Conservation (phyloP, 1,140 invertebrate species). For the Tetramorium alpestre region DNA sequence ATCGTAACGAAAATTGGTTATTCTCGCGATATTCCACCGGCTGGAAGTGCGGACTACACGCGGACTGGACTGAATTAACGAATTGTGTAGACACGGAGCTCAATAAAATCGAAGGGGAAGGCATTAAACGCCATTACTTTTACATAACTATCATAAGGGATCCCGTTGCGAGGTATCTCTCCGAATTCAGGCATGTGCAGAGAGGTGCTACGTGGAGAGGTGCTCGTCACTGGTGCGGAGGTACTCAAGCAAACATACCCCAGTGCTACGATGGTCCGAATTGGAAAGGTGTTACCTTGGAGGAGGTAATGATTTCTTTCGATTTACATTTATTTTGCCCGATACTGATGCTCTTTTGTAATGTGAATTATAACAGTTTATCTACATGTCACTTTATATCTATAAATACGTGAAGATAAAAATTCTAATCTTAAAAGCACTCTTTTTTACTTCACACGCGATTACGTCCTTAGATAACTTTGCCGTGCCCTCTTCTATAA, state of each 20-base stretch:
- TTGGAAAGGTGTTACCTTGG: slow-evolving; percentile 88
- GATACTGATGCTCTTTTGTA: slow-evolving; percentile 12
- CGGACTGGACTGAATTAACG: slow-evolving; percentile 98
- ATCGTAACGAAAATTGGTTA: slow-evolving; percentile 97
- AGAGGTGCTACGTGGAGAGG: slow-evolving; percentile 99
- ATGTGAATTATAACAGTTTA: slow-evolving; percentile 16
- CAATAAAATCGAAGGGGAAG: slow-evolving; percentile 93
- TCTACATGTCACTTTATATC: slow-evolving; percentile 39
- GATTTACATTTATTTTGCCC: not conserved
- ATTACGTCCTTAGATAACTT: slow-evolving; percentile 26
- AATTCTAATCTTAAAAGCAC: slow-evolving; percentile 1
- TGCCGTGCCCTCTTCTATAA: slow-evolving; percentile 22
- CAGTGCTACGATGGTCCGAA: slow-evolving; percentile 91
- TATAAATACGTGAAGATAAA: slow-evolving; percentile 65
- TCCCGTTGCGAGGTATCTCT: slow-evolving; percentile 95
- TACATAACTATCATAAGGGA: slow-evolving; percentile 98
- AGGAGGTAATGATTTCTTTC: slow-evolving; percentile 77
- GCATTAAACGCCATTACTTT: slow-evolving; percentile 94
- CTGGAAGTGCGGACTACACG: slow-evolving; percentile 99
- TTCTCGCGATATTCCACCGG: slow-evolving; percentile 99
- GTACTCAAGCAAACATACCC: slow-evolving; percentile 91
- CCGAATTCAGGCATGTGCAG: slow-evolving; percentile 98
- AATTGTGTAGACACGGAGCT: slow-evolving; percentile 95
- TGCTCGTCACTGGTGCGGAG: slow-evolving; percentile 95
- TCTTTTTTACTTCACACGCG: not conserved